These are phyloP conservation scores for Montipora efflorescens DNA, from an alignment of 64 coral and sea anemone genomes.

Conservation along the genomic window DNA sequence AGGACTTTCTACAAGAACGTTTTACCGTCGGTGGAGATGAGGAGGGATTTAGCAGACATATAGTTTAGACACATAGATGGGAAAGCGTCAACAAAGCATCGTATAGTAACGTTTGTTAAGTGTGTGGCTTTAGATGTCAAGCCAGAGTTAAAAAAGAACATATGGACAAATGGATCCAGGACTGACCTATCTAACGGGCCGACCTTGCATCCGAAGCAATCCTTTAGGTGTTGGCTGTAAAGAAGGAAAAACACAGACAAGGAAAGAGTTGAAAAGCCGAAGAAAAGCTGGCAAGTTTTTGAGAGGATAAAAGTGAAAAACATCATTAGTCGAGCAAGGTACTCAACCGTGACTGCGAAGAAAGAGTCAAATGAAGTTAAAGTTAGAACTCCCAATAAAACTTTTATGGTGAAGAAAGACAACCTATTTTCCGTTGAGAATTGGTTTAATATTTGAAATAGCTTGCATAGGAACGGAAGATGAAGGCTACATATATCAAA, in stretches of 20 bases:
- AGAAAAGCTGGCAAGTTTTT: not conserved
- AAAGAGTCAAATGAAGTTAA: not conserved
- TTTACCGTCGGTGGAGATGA: too few relatives aligned
- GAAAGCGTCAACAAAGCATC: too few relatives aligned
- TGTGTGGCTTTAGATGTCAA: not conserved
- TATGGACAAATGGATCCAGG: not conserved
- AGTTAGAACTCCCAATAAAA: not conserved
- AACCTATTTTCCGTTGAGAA: not conserved
- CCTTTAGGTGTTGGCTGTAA: conserved; percentile 35
- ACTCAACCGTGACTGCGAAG: not conserved
- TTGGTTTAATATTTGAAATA: not conserved
- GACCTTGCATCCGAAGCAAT: conserved; percentile 31
- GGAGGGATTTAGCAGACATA: too few relatives aligned
- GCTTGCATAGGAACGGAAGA: not conserved
- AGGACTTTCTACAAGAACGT: too few relatives aligned
- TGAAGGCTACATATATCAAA: too few relatives aligned
- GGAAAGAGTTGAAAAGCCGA: not conserved
- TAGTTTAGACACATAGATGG: too few relatives aligned
- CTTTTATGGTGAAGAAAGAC: not conserved
- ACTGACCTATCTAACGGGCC: conserved; percentile 56
- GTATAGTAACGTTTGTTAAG: not conserved
- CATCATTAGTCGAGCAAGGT: not conserved
- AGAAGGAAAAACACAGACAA: conserved; percentile 21
- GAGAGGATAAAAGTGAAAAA: not conserved
- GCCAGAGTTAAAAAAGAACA: not conserved